Evolutionary conservation across 92 coral and sea anemone genomes (phyloP), one percentile per base, ranked within the genome.

Genomic region (Parazoanthus darwini): DNA sequence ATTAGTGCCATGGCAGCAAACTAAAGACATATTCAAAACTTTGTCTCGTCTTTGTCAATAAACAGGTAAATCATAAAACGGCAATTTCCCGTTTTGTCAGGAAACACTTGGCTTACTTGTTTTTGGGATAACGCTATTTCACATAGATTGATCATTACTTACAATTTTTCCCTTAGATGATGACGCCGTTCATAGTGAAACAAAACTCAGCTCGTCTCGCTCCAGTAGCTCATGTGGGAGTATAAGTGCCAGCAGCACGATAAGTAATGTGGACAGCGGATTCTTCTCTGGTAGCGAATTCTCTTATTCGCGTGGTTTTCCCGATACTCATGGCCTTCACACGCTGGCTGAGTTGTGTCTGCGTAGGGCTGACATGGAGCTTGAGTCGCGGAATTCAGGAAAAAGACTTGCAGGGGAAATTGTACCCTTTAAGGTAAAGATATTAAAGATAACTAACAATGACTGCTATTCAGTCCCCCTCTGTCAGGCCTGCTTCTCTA

Each of bases 291-390:
- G 79, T 3, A 84, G 67, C 66, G 87, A 84, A 58, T 70, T 84
- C 25, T 11, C 42, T 44, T 84, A 70, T 46, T 25, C 87, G 78
- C 87, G 78, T 14, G 87, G 87, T 0, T 84, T 70, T 71, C 87
- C 87, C 79, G 87, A 84, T 29, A 84, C 87, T 4, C 87, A 84
- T 74, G 98, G 98, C n/a, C 94, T 97, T 37, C 99, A 97, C 81
- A 96, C 99, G 18, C 91, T 97, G 70, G 99, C 99, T 6, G 99
- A 97, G 81, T 89, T 97, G 75, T 97, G 99, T 80, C 72, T 97
- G 67, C 92, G 96, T n/a, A 91, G 94, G 65, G 96, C 98, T 29
- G 96, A 95, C 82, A 91, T 91, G 88, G 93, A 95, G 65, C 82
- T 65, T 22, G 91, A 89, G 39, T 44, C 88, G 59, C 91, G 88